Evolutionary conservation across 1,140 invertebrate species (phyloP).

Genomic region (Telenomus remus): DNA sequence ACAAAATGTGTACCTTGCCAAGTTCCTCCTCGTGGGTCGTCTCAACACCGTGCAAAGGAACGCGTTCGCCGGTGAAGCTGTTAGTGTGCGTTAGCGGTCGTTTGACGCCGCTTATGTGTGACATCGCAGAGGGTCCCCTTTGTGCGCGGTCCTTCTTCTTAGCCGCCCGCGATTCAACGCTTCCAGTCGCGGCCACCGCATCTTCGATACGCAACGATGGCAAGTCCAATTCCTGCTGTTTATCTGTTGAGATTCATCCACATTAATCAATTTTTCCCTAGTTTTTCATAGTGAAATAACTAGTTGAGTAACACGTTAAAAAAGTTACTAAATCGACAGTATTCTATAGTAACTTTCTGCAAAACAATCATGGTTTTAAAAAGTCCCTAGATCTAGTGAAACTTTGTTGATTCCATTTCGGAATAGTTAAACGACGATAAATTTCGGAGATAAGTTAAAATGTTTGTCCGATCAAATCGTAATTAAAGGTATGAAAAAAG

Average conservation of each 20-base stretch:
- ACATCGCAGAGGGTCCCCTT: constrained; percentile 83
- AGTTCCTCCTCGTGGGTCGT: constrained; percentile 92
- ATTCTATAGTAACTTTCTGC: no score
- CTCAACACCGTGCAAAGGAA: constrained; percentile 94
- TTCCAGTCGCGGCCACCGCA: constrained; percentile 75
- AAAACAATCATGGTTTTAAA: no score
- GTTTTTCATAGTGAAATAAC: no score
- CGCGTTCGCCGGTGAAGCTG: constrained; percentile 91
- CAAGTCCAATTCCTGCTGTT: constrained; percentile 96
- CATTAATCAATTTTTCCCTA: no score
- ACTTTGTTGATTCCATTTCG: no score
- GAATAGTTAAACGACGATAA: no score
- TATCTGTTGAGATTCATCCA: constrained; percentile 81
- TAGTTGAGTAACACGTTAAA: no score
- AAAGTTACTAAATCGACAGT: no score
- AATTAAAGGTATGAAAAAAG: no score
- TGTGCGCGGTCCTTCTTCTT: constrained; percentile 81
- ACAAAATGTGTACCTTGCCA: constrained; percentile 78
- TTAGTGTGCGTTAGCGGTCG: constrained; percentile 90
- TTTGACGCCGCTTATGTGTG: constrained; percentile 93
- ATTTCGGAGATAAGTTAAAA: no score
- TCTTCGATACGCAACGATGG: constrained; percentile 90
- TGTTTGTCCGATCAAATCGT: no score
- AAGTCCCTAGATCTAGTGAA: no score
- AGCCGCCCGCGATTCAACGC: constrained; percentile 70